Evolutionary conservation across 2,113 vertebrate species (phyloP), one percentile per base, ranked within the genome.

Genomic region (Pavo muticus): DNA sequence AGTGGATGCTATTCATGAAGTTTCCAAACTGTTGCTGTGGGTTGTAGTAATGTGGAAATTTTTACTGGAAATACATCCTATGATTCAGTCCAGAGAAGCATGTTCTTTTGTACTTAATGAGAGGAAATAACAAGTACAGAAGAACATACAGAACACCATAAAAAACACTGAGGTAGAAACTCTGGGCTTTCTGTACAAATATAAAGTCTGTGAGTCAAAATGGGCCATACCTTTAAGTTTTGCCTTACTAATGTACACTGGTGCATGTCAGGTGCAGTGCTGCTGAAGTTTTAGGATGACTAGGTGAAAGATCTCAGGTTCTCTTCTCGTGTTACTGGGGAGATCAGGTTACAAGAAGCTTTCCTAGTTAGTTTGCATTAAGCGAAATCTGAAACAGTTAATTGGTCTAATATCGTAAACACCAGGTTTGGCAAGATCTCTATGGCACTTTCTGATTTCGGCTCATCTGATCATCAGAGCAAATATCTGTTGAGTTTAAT

Each of bases 1-100:
- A 92, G 91, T 65, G 78, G 40, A 71, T 95, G 71, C n/a, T 95
- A 72, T 91, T 95, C 85, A 91, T 92, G 77, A 97, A 95, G 60
- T 95, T 90, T 84, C 83, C 90, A 94, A 69, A 74, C 57, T 95
- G 72, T 89, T 96, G 88, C 90, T 95, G 64, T 88, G 68, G 65
- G 24, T 57, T 95, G 65, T 88, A 96, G 88, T 80, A 94, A 95
- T 77, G 70, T 48, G 63, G 77, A 96, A 97, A 93, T 61, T 86
- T 81, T 94, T 87, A 15, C 69, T 95, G 84, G 40, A 78, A 86
- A 72, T 39, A 19, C 68, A 42, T 74, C 65, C 50, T 91, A 73
- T 80, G 48, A 84, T 96, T 96, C 80, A 91, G 40, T 65, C 75
- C 77, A 64, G 88, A 77, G 93, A 92, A 93, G 23, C 67, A 74